These are phyloP conservation scores for Cepphus grylle DNA, from an alignment of 2,113 vertebrate species.

Conservation along the genomic window DNA sequence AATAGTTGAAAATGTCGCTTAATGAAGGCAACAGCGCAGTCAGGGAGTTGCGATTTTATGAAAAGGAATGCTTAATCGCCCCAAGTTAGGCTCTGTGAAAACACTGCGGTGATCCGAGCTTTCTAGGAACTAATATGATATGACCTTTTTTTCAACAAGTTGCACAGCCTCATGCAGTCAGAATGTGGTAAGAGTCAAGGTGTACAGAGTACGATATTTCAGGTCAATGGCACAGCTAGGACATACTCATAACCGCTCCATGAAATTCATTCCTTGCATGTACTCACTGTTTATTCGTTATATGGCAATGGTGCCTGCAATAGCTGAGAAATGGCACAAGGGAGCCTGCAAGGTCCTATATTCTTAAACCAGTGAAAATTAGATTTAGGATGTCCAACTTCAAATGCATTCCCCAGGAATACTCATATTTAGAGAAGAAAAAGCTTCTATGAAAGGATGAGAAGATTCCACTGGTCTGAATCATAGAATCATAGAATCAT, in stretches of 20 bases:
- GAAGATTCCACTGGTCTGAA: neutral
- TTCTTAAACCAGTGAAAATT: neutral
- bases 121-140: neutral
- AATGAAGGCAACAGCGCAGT: neutral
- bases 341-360: neutral
- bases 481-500: too few relatives aligned
- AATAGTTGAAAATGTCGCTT: neutral
- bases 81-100: neutral
- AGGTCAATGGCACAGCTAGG: neutral
- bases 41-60: neutral
- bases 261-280: neutral
- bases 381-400: neutral
- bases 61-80: neutral
- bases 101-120: neutral
- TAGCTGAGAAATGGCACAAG: neutral
- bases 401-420: neutral
- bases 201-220: neutral
- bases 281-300: neutral
- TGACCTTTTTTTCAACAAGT: neutral
- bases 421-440: neutral
- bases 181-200: neutral
- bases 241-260: neutral
- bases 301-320: neutral
- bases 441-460: neutral
- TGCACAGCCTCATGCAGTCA: neutral